A percentile compares a stretch with the other conserved stretches of the same genome.
phyloP scores from a whole-genome alignment of 2,113 vertebrate genomes.

The Candoia aspera region DNA sequence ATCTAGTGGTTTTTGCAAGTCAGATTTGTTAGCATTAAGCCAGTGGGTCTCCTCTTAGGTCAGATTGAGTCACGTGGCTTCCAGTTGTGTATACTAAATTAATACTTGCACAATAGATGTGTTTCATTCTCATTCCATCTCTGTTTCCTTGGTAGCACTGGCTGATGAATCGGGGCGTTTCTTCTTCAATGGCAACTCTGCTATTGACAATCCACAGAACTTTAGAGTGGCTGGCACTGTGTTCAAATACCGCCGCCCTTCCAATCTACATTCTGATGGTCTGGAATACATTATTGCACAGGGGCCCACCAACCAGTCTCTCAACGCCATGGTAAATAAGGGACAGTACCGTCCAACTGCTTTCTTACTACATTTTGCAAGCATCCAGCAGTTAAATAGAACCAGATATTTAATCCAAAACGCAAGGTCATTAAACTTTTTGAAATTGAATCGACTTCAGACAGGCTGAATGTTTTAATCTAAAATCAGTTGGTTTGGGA shows the following conservation, averaged over 20 bases:
- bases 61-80: background rate
- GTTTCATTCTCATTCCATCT: background rate
- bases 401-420: background rate
- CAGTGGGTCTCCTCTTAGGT: background rate
- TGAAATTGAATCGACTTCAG: background rate
- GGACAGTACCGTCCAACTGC: background rate
- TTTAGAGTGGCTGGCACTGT: slow-evolving; percentile 86
- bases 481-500: background rate
- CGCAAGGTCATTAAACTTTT: background rate
- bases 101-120: background rate
- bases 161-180: slow-evolving; percentile 85
- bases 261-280: slow-evolving; percentile 78
- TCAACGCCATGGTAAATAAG: slow-evolving; percentile 83
- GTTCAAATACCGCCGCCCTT: slow-evolving; percentile 87
- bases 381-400: background rate
- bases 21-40: background rate
- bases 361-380: background rate
- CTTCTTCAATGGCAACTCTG: slow-evolving; percentile 87
- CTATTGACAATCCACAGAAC: slow-evolving; percentile 88
- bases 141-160: slow-evolving; percentile 73
- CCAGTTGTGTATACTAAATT: background rate
- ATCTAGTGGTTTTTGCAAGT: background rate
- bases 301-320: slow-evolving; percentile 85
- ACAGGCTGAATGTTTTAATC: background rate
- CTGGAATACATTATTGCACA: slow-evolving; percentile 89